Evolutionary conservation across 2,113 vertebrate species (phyloP).

Genomic region (Oxyura jamaicensis): DNA sequence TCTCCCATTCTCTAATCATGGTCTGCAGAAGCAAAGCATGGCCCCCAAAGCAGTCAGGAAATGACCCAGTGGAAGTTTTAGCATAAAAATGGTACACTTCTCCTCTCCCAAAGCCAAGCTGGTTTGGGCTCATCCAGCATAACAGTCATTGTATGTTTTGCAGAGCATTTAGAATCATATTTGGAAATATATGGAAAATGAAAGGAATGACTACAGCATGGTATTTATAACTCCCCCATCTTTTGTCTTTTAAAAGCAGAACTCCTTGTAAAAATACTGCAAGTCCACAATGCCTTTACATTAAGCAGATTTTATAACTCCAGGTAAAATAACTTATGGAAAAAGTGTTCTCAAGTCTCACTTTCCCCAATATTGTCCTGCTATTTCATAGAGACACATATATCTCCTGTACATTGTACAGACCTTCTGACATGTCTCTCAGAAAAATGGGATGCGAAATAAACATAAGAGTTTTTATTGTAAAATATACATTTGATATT

Average conservation of each 20-base stretch:
- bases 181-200: background rate
- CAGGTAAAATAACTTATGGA: conserved; percentile 3
- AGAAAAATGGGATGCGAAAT: background rate
- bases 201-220: background rate
- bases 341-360: background rate
- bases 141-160: background rate
- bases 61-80: background rate
- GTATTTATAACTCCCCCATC: background rate
- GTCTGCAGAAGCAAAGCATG: background rate
- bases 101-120: background rate
- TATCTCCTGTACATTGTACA: background rate
- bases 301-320: background rate
- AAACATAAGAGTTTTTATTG: background rate
- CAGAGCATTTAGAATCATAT: background rate
- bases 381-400: background rate
- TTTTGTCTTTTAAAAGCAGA: background rate
- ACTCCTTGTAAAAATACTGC: background rate
- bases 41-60: background rate
- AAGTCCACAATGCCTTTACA: background rate
- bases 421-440: background rate
- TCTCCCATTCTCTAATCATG: background rate
- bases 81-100: background rate
- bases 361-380: background rate
- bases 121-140: background rate
- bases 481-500: background rate